phyloP scores from a whole-genome alignment of 2,888 invertebrate species.

The Nysson spinosus region DNA sequence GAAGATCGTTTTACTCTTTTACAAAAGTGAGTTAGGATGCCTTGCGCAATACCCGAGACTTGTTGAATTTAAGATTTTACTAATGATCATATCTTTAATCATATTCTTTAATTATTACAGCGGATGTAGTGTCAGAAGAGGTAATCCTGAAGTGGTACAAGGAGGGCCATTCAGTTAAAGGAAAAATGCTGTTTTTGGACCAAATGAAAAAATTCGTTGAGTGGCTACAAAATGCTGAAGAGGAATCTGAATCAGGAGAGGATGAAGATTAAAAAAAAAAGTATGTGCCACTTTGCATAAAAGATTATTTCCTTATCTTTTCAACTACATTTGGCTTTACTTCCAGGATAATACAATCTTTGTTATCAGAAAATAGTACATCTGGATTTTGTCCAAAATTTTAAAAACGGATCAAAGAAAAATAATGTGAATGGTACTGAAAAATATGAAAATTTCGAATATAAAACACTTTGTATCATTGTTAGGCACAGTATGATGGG shows the following conservation, averaged over 20 bases:
- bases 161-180: conserved; percentile 94
- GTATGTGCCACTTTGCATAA: conserved; percentile 9
- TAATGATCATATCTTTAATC: too few species aligned
- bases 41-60: not conserved
- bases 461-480: conserved; percentile 48
- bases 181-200: conserved; percentile 98
- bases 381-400: conserved; percentile 68
- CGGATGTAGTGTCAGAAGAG: conserved; percentile 96
- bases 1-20: conserved; percentile 96
- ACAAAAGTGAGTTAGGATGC: conserved; percentile 85
- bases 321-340: not conserved
- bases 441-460: conserved; percentile 44
- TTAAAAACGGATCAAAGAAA: conserved; percentile 50
- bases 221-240: conserved; percentile 98
- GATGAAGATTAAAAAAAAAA: conserved; percentile 77
- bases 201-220: conserved; percentile 99
- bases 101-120: conserved; percentile 76
- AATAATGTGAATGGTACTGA: conserved; percentile 46
- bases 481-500: conserved; percentile 46
- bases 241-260: conserved; percentile 84
- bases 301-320: conserved; percentile 6
- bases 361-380: conserved; percentile 68
- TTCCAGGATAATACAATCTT: conserved; percentile 56
- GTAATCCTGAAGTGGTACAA: conserved; percentile 98
- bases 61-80: too few species aligned